phyloP scores from a whole-genome alignment of 64 coral and sea anemone species.

The Trachythela sp. region DNA sequence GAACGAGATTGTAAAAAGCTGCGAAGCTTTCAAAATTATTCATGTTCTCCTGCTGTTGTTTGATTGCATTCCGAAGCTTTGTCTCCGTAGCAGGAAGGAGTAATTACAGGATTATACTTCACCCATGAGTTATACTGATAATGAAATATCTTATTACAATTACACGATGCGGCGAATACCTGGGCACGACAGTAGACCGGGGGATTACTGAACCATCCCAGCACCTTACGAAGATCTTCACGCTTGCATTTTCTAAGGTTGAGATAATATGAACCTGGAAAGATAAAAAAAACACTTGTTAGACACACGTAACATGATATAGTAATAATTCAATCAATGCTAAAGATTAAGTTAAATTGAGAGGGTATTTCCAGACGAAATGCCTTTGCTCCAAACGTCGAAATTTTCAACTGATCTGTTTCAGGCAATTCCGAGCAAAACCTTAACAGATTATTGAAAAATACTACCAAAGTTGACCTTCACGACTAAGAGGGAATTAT shows the following conservation, averaged over 20 bases:
- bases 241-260: background rate
- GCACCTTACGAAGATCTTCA: background rate
- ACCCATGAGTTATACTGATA: background rate
- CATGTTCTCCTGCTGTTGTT: too few relatives aligned
- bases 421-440: too few relatives aligned
- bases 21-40: too few relatives aligned
- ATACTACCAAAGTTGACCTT: too few relatives aligned
- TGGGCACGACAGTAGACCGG: background rate
- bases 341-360: background rate
- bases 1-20: too few relatives aligned
- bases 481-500: too few relatives aligned
- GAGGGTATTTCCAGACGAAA: too few relatives aligned
- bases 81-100: background rate
- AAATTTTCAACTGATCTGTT: too few relatives aligned
- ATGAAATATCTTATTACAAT: background rate
- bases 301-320: background rate
- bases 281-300: background rate
- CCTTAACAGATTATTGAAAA: too few relatives aligned
- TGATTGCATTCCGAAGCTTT: background rate
- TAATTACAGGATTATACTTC: background rate
- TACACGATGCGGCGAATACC: background rate
- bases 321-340: background rate
- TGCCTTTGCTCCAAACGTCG: too few relatives aligned
- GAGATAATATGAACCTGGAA: background rate
- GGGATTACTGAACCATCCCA: background rate